Evolutionary conservation across 2,113 vertebrate species (phyloP).

Genomic region (Cinclus mexicanus): DNA sequence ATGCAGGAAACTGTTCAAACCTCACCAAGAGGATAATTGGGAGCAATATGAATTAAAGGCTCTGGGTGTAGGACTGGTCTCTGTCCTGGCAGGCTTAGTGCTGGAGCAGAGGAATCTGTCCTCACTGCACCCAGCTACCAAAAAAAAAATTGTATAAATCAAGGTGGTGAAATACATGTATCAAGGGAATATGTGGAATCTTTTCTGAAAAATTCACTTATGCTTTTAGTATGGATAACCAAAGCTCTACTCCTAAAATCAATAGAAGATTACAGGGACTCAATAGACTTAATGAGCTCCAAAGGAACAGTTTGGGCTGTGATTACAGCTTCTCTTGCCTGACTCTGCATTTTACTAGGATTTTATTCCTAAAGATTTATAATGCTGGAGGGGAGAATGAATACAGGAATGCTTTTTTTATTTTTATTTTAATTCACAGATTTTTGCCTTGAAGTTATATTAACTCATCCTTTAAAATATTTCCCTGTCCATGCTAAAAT

Average conservation of each 20-base stretch:
- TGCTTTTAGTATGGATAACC: background rate
- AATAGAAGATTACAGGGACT: background rate
- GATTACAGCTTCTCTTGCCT: background rate
- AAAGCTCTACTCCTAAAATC: background rate
- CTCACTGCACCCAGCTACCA: background rate
- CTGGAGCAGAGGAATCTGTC: background rate
- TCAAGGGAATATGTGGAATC: background rate
- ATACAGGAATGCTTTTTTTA: background rate
- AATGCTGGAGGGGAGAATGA: background rate
- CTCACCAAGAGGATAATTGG: rapidly evolving
- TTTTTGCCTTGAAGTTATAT: background rate
- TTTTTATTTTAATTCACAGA: background rate
- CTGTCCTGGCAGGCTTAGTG: background rate
- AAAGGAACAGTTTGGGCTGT: background rate
- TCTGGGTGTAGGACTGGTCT: background rate
- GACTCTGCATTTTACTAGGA: background rate
- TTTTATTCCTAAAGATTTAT: background rate
- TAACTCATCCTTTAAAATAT: background rate
- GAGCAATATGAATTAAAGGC: background rate
- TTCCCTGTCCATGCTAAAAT: background rate
- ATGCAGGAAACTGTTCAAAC: background rate
- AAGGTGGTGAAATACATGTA: background rate
- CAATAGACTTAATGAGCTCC: background rate
- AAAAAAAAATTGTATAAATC: background rate
- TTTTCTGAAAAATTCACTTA: background rate